Evolutionary conservation across 64 coral and sea anemone species (phyloP).

Genomic region (Montipora capricornis): DNA sequence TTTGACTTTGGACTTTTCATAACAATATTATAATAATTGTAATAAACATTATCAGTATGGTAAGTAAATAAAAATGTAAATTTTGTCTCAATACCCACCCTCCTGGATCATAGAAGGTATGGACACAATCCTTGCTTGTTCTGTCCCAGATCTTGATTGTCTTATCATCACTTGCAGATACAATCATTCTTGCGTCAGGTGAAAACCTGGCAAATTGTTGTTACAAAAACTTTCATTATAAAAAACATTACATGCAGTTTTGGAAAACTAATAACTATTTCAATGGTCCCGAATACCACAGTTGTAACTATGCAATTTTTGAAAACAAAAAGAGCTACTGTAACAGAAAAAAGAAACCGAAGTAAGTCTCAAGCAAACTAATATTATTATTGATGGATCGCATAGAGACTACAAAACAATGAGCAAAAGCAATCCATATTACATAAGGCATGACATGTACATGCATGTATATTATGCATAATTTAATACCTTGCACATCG

Average conservation of each 20-base stretch:
- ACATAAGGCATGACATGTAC: no score
- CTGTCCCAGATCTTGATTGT: slow-evolving; percentile 98
- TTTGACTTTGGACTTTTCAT: not conserved
- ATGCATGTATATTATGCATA: no score
- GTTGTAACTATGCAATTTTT: no score
- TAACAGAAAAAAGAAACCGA: no score
- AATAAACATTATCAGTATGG: no score
- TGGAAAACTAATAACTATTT: not conserved
- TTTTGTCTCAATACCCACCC: slow-evolving; percentile 57
- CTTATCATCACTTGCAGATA: slow-evolving; percentile 98
- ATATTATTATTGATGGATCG: no score
- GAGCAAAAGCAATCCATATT: no score
- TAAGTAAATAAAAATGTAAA: no score
- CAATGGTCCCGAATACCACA: no score
- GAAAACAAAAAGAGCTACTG: not conserved
- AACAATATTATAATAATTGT: not conserved
- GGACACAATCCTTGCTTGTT: slow-evolving; percentile 97
- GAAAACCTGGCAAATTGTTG: slow-evolving; percentile 76
- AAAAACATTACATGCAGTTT: not conserved
- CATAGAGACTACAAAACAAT: no score
- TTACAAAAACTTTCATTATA: not conserved
- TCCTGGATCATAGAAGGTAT: slow-evolving; percentile 98
- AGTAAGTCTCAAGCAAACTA: no score
- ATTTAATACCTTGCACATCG: slow-evolving; percentile 90
- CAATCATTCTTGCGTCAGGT: slow-evolving; percentile 96